These are phyloP conservation scores for Polyergus mexicanus DNA, from an alignment of 1,140 invertebrate species.

Conservation along the genomic window DNA sequence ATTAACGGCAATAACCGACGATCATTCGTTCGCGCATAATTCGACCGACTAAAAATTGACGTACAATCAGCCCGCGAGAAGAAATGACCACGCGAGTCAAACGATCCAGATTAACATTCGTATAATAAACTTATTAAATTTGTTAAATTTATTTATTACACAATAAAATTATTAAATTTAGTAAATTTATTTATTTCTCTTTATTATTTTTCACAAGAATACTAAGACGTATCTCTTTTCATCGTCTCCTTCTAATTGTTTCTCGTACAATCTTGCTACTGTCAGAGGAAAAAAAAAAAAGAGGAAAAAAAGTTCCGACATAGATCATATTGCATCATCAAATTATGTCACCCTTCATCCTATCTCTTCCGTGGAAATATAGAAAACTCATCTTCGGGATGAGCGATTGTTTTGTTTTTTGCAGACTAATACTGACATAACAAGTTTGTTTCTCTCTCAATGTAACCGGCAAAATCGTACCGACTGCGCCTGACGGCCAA, in stretches of 20 bases:
- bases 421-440: conserved; percentile 9
- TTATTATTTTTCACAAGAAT: background rate
- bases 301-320: background rate
- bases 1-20: conserved; percentile 27
- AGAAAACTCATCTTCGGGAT: conserved; percentile 54
- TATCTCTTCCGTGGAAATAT: background rate
- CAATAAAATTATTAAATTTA: no score
- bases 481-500: conserved; percentile 48
- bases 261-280: background rate
- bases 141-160: no score
- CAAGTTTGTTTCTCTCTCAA: background rate
- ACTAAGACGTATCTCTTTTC: conserved; percentile 11
- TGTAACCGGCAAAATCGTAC: conserved; percentile 32
- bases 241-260: background rate
- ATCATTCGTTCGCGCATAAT: conserved; percentile 49
- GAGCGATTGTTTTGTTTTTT: conserved; percentile 37
- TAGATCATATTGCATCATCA: conserved; percentile 45
- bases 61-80: background rate
- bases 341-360: conserved; percentile 29
- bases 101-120: background rate
- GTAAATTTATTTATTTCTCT: conserved; percentile 1
- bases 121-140: background rate
- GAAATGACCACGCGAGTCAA: background rate
- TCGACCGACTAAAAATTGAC: conserved; percentile 29
- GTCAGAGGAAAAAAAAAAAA: conserved; percentile 3